A percentile compares a stretch with the other conserved stretches of the same genome.
These are phyloP conservation scores for Carettochelys insculpta DNA, from an alignment of 2,113 vertebrate genomes.

Conservation along the genomic window DNA sequence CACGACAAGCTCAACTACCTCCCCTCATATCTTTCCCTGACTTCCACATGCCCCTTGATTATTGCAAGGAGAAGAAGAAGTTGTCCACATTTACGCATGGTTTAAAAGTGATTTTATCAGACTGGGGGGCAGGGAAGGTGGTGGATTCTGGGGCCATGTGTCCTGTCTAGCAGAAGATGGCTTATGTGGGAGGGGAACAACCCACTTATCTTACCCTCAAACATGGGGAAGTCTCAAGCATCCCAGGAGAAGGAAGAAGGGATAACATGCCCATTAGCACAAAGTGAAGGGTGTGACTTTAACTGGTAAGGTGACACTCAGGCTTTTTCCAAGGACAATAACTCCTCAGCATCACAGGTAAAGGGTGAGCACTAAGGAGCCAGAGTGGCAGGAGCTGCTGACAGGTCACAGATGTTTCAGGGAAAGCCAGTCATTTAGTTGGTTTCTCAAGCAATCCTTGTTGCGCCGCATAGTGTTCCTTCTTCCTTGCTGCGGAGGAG, in stretches of 20 bases:
- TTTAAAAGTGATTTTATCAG: too few relatives aligned
- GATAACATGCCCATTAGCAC: background rate
- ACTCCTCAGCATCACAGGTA: background rate
- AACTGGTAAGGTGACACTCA: background rate
- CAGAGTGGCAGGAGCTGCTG: background rate
- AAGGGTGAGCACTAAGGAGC: background rate
- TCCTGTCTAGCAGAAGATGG: conserved; percentile 35
- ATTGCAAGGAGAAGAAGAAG: conserved; percentile 46
- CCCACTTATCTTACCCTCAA: conserved; percentile 27
- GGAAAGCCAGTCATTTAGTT: conserved; percentile 15
- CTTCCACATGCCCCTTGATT: conserved; percentile 33
- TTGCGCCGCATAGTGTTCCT: background rate
- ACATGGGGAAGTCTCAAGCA: background rate
- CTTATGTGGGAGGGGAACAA: background rate
- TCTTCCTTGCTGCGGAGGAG: background rate
- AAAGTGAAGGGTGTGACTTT: background rate
- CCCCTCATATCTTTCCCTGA: conserved; percentile 52
- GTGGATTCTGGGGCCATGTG: background rate
- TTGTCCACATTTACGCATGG: conserved; percentile 64
- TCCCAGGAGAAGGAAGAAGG: background rate
- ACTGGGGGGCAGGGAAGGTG: too few relatives aligned
- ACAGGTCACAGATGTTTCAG: background rate
- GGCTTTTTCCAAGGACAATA: background rate
- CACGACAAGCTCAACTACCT: conserved; percentile 38
- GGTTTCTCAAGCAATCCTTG: background rate